Evolutionary conservation across 2,113 vertebrate genomes (phyloP).

Genomic region (Acrocephalus kingi): DNA sequence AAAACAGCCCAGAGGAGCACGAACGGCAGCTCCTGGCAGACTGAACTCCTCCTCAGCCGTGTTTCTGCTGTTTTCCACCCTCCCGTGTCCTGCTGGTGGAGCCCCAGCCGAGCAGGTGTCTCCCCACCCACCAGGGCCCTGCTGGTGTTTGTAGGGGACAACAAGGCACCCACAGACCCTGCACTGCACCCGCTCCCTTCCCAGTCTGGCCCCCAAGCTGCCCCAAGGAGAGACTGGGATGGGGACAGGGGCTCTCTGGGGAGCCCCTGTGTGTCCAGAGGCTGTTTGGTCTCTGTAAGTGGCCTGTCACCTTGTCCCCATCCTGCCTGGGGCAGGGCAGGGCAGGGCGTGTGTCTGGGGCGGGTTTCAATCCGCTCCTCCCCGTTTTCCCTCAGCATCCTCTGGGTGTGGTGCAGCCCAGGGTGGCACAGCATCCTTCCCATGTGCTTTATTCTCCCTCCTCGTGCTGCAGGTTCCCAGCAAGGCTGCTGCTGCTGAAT

Average conservation of each 20-base stretch:
- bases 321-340: neutral
- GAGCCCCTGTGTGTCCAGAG: neutral
- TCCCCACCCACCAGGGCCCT: fast-evolving
- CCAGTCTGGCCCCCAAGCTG: neutral
- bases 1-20: neutral
- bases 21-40: neutral
- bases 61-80: neutral
- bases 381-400: neutral
- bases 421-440: neutral
- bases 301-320: neutral
- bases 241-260: neutral
- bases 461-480: neutral
- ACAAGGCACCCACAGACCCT: neutral
- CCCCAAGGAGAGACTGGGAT: too few species aligned
- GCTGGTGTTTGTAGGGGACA: neutral
- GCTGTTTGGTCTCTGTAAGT: neutral
- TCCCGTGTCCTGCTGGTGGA: neutral
- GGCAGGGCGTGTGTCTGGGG: fast-evolving
- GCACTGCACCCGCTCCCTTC: neutral
- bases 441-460: neutral
- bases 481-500: fast-evolving
- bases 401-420: neutral
- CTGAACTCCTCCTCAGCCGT: neutral
- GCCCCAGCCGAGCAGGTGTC: neutral
- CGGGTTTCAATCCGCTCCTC: neutral